Conservation (phyloP, 2,888 invertebrate species). For the Eilema griseolum region DNA sequence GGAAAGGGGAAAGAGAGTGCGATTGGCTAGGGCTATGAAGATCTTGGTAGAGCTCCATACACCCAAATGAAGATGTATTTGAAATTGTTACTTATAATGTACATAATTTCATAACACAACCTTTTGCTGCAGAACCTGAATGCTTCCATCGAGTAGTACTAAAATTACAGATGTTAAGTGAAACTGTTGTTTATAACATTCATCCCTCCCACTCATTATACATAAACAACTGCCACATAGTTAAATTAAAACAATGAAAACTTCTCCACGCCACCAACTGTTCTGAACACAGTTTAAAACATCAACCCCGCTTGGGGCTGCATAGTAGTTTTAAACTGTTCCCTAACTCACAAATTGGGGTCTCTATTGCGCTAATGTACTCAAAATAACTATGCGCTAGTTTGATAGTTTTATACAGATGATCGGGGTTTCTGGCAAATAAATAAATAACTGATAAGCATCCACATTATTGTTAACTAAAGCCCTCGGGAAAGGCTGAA, state of each 20-base stretch:
- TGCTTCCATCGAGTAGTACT: not conserved
- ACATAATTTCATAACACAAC: too few relatives aligned
- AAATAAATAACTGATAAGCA: not conserved
- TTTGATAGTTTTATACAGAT: slow-evolving; percentile 54
- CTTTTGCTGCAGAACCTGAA: not conserved
- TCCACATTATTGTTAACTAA: not conserved
- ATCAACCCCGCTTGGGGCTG: slow-evolving; percentile 56
- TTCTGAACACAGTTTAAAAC: slow-evolving; percentile 58
- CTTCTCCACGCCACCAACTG: slow-evolving; percentile 38
- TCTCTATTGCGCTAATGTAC: slow-evolving; percentile 62
- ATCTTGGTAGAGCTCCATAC: too few relatives aligned
- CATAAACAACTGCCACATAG: not conserved
- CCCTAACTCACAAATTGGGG: slow-evolving; percentile 66
- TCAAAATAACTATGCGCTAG: slow-evolving; percentile 53
- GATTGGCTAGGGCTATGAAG: too few relatives aligned
- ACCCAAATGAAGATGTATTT: too few relatives aligned
- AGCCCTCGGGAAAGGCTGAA: not conserved
- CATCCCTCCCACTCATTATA: not conserved
- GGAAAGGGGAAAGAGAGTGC: too few relatives aligned
- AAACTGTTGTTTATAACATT: not conserved
- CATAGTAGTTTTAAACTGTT: slow-evolving; percentile 66
- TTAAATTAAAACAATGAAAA: not conserved
- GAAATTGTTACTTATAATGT: too few relatives aligned
- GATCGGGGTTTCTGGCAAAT: slow-evolving; percentile 18
- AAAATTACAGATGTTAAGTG: not conserved